Base-by-base conservation (phyloP, 2,888 invertebrate species). In the Neocrepidodera transversa region DNA sequence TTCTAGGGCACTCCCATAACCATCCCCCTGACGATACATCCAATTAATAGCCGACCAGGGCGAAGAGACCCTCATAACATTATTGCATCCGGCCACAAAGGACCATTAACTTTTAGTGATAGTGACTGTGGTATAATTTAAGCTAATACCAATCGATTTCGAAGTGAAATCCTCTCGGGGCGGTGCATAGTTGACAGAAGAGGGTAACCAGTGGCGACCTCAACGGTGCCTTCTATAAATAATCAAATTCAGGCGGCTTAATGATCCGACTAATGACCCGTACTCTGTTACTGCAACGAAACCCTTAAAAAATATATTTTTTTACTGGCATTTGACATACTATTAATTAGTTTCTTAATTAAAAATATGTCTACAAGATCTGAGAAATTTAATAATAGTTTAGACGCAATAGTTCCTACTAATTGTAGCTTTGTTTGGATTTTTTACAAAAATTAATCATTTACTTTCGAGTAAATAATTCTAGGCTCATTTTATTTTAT, bases 61-160 rank as follows among this genome's bases (percentile, higher is more conserved):
- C 57, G 64, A 65, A 54, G 66, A 64, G 67, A 67, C 70, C 63
- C 69, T 69, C 69, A 70, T 71, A 70, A 70, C 70, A 68, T 70
- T 71, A 71, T 67, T 71, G 69, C 67, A 63, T 64, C 63, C 63
- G 66, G 67, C 72, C 73, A 72, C 71, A 72, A 71, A 72, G 72
- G 71, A 66, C 71, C 71, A 72, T 73, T 72, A 73, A 73, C 73
- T 72, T 72, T 72, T 71, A 70, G 71, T 64, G 68, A 72, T 70
- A 69, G 69, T 66, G 65, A 65, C 63, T 60, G 66, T 66, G 64
- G 64, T 65, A 68, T 71, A 70, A 71, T 72, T 69, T 69, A 69
- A 67, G 68, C 63, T 68, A 70, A 69, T 71, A 67, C 68, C 67
- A 67, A 71, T 69, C 70, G 64, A 67, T 68, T 67, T 63, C 69